Percentiles rank a stretch among this genome's conserved stretches.
phyloP scores from a whole-genome alignment of 2,888 invertebrate species.

The Agrilus biguttatus region DNA sequence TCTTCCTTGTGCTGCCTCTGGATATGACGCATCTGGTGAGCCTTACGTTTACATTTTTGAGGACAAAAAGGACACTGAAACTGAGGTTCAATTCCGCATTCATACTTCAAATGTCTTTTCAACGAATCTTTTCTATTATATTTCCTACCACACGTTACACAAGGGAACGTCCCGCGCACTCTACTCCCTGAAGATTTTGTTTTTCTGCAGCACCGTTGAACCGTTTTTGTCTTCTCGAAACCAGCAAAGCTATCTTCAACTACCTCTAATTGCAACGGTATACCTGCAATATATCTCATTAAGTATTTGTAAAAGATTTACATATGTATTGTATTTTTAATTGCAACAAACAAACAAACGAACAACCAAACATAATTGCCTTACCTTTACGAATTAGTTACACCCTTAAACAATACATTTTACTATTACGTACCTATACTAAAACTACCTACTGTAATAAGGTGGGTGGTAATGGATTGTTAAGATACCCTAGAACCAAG shows the following conservation, averaged over 20 bases:
- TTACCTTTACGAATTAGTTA: no score
- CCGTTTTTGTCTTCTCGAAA: no score
- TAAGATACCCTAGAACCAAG: no score
- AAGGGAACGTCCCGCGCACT: conserved; percentile 35
- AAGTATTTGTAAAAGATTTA: no score
- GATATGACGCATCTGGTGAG: conserved; percentile 42
- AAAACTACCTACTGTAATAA: no score
- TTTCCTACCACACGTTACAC: conserved; percentile 59
- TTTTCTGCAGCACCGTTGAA: conserved; percentile 13
- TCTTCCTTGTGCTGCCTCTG: conserved; percentile 37
- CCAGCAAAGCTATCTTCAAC: conserved; percentile 13
- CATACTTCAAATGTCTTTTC: conserved; percentile 61
- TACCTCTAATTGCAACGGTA: conserved; percentile 24
- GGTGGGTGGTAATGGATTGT: no score
- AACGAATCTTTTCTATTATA: conserved; percentile 69
- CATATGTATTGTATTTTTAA: no score
- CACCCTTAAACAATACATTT: no score
- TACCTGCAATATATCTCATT: conserved; percentile 10
- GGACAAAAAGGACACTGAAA: conserved; percentile 57
- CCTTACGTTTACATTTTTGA: conserved; percentile 51
- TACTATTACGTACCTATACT: no score
- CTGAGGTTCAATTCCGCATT: conserved; percentile 58
- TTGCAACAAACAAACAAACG: no score
- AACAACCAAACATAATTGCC: no score
- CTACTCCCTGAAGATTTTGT: conserved; percentile 30